These are phyloP conservation scores for Leptobrachium leishanense DNA, from an alignment of 2,113 vertebrate species.

Conservation along the genomic window DNA sequence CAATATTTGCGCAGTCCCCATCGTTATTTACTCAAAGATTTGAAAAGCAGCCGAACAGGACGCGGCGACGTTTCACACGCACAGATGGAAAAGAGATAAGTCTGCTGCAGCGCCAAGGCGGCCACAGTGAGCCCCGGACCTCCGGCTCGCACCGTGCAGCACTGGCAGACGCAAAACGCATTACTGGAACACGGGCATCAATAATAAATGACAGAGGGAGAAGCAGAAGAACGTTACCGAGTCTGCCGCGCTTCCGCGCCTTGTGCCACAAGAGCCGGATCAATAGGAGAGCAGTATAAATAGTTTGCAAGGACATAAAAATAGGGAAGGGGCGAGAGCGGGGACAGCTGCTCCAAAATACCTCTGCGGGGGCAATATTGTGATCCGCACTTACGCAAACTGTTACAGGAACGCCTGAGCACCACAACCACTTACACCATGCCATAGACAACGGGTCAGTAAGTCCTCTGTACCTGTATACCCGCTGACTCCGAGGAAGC, in stretches of 20 bases:
- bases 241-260: neutral
- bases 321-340: conserved; percentile 6
- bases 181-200: neutral
- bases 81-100: neutral
- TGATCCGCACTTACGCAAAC: neutral
- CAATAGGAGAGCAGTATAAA: conserved; percentile 30
- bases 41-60: conserved; percentile 7
- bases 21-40: conserved; percentile 15
- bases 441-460: too few relatives aligned
- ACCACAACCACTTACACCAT: too few relatives aligned
- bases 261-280: neutral
- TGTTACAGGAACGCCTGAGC: too few relatives aligned
- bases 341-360: conserved; percentile 11
- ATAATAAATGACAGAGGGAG: conserved; percentile 3
- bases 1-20: neutral
- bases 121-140: neutral
- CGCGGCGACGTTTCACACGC: neutral
- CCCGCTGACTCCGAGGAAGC: too few relatives aligned
- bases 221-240: neutral
- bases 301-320: conserved; percentile 19
- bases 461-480: too few relatives aligned
- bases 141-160: neutral
- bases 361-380: neutral
- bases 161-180: conserved; percentile 23
- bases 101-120: too few relatives aligned